phyloP scores from a whole-genome alignment of 2,113 vertebrate genomes.

The Hemiprocne comata region DNA sequence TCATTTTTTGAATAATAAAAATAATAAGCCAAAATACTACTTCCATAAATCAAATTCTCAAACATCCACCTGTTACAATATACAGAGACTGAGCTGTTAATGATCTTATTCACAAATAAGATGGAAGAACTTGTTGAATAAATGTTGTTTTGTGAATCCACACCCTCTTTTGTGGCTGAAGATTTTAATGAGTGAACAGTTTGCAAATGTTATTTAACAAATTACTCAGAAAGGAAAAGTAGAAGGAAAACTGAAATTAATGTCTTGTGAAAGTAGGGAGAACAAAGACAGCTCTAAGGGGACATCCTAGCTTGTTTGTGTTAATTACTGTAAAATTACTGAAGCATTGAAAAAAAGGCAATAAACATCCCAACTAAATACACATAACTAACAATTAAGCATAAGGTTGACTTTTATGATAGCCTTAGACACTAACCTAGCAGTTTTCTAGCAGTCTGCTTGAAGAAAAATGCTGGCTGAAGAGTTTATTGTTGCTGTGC shows the following conservation, averaged over 20 bases:
- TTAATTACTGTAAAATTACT: slow-evolving; percentile 51
- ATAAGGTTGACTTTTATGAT: neutral
- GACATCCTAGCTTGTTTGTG: neutral
- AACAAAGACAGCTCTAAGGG: slow-evolving; percentile 24
- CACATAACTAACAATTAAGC: slow-evolving; percentile 39
- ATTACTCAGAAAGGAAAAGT: neutral
- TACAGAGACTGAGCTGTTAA: neutral
- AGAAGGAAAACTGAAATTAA: slow-evolving; percentile 46
- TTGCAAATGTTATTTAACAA: slow-evolving; percentile 11
- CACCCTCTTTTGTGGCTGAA: neutral
- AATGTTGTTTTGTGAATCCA: neutral
- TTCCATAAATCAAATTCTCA: neutral
- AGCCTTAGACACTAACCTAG: slow-evolving; percentile 24
- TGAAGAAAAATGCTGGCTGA: slow-evolving; percentile 6
- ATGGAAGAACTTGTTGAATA: neutral
- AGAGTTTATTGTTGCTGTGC: neutral
- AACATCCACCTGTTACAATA: neutral
- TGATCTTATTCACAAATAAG: neutral
- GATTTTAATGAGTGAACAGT: neutral
- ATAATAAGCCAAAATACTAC: neutral
- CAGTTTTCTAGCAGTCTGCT: slow-evolving; percentile 15
- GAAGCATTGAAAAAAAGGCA: slow-evolving; percentile 34
- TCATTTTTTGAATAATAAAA: neutral
- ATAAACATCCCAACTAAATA: slow-evolving; percentile 35
- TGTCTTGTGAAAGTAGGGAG: slow-evolving; percentile 37